Evolutionary conservation across 1,140 invertebrate genomes (phyloP), one percentile per base, ranked within the genome.

Genomic region (Lerema accius): DNA sequence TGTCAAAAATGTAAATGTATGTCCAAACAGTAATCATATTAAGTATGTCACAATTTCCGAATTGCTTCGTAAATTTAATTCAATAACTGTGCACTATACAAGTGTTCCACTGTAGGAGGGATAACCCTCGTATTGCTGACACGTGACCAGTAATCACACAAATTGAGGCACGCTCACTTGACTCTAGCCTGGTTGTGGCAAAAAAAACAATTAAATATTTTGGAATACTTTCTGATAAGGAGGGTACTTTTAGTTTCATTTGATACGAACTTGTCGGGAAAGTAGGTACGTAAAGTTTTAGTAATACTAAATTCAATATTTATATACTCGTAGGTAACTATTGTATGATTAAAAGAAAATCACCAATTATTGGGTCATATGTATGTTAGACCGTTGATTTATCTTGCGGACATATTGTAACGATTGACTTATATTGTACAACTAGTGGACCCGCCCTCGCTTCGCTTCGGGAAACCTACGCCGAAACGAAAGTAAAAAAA

Each of bases 61-160:
- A 53, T 16, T 51, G 39, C 14, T 40, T 42, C 40, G 42, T 19
- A 50, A 56, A 35, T 56, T 45, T 73, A 69, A 72, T 51, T 70
- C 60, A 68, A 76, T 77, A 73, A 78, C 35, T 11, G 43, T 73
- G 69, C 42, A 64, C 19, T 73, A 9, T 77, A 73, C 55, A 65
- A 71, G 56, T 68, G 66, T 81, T 70, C 73, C 76, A 69, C 70
- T 71, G 60, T 53, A 73, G 63, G 77, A 73, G 74, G 77, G 71
- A 23, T 39, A 58, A 67, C 69, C 67, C 70, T 63, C 53, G 40
- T 48, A 55, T 56, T 55, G 62, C 45, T 45, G 79, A 48, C 79
- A 82, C 82, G 82, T 74, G 78, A 50, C 80, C 69, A 56, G 70
- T 65, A 83, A 83, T 82, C 78, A 84, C 64, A 77, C 78, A 82